phyloP scores from a whole-genome alignment of 2,797 vertebrate species.

The Carduelis carduelis region DNA sequence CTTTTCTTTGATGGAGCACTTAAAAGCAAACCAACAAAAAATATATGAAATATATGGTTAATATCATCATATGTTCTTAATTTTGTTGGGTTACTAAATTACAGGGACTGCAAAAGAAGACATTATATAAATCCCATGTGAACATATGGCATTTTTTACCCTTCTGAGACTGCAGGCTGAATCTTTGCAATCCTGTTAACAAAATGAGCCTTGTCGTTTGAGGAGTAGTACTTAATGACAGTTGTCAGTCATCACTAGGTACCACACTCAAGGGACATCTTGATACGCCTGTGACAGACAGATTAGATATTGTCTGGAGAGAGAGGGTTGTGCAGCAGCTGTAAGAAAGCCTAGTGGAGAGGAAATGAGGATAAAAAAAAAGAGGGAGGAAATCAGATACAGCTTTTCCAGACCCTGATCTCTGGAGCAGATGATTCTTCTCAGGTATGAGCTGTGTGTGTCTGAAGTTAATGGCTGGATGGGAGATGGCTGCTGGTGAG shows the following conservation, averaged over 20 bases:
- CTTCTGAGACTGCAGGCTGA: background rate
- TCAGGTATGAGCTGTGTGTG: background rate
- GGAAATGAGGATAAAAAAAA: constrained; percentile 42
- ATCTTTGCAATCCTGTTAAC: constrained; percentile 6
- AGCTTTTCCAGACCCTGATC: background rate
- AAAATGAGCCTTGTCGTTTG: background rate
- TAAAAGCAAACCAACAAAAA: background rate
- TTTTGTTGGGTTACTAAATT: background rate
- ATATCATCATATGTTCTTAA: background rate
- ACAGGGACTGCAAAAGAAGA: background rate
- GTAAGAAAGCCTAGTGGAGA: constrained; percentile 23
- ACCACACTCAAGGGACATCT: constrained; percentile 4
- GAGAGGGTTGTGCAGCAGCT: background rate
- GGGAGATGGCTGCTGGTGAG: background rate
- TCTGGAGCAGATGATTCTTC: background rate
- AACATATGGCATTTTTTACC: background rate
- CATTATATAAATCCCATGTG: background rate
- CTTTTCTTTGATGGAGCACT: background rate
- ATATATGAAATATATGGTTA: background rate
- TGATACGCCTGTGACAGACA: background rate
- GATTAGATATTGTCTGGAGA: constrained; percentile 41
- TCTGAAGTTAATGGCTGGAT: background rate
- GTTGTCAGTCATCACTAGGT: constrained; percentile 43
- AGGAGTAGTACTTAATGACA: background rate
- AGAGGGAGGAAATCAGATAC: constrained; percentile 2